Conservation (phyloP, 2,888 invertebrate species). For the Chaitophorus viminalis region DNA sequence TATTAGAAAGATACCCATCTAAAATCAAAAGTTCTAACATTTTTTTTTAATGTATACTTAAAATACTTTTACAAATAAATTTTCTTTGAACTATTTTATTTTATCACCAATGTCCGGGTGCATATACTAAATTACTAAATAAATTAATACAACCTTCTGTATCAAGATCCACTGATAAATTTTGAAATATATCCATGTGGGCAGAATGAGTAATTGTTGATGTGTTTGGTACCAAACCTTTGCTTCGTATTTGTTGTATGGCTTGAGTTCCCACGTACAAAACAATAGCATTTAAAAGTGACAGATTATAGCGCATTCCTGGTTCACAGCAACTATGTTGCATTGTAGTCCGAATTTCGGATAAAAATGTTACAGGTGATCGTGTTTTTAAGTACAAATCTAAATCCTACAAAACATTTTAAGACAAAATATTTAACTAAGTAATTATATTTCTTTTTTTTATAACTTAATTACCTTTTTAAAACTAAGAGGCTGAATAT, state of each 20-base stretch:
- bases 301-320: conserved; percentile 93
- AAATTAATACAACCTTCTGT: conserved; percentile 82
- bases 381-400: conserved; percentile 96
- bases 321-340: conserved; percentile 84
- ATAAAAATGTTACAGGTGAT: conserved; percentile 93
- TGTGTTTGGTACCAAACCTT: conserved; percentile 93
- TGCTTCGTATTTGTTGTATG: conserved; percentile 88
- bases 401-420: conserved; percentile 72
- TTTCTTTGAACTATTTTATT: not conserved
- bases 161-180: conserved; percentile 96
- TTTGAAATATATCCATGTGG: conserved; percentile 99
- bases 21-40: too few species aligned
- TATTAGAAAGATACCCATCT: too few species aligned
- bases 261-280: conserved; percentile 98
- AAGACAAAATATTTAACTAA: not conserved
- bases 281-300: conserved; percentile 95
- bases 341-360: conserved; percentile 89
- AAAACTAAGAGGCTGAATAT: conserved; percentile 88
- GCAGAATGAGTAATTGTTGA: conserved; percentile 98
- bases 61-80: too few species aligned
- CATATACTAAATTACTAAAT: not conserved
- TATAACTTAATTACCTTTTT: conserved; percentile 73
- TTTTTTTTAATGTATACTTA: too few species aligned
- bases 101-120: not conserved
- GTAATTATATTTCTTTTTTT: not conserved